Evolutionary conservation across 2,888 invertebrate species (phyloP), one percentile per base, ranked within the genome.

Genomic region (Synergus japonicus): DNA sequence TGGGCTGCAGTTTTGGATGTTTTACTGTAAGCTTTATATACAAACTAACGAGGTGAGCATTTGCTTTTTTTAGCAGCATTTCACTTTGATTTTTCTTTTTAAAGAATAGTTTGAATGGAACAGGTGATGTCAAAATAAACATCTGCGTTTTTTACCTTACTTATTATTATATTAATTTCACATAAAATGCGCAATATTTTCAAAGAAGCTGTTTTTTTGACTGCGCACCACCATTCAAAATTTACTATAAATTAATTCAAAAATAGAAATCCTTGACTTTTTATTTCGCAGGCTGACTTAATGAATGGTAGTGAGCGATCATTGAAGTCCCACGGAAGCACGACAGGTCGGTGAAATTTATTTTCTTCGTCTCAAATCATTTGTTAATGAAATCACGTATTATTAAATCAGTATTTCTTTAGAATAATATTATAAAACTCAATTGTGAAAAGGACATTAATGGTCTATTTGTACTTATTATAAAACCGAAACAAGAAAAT

Each of bases 1-100:
- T 86, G 84, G 85, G 85, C 85, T 85, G 85, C 82, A 83, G 82
- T 80, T 81, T 81, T 80, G 82, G 79, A 84, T 81, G 79, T 85
- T 76, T 84, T 76, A 78, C 77, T 82, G 86, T 86, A 85, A 85
- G 83, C 83, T 84, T 86, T 79, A 73, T 66, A 81, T 79, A 65
- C 83, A 46, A 46, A 84, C 85, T 86, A 86, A 87, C 83, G 81
- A 78, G 76, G 12, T 63, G 43, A 77, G 43, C 65, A 63, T 67
- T 65, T 44, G 78, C 76, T 79, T 81, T 76, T 46, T 22, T 22
- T 76, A 41, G 63, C n/a, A 64, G 60, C 43, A 44, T 44, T 67
- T 66, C 49, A 41, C 13, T 46, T 46, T 13, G 46, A 13, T 46
- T 46, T 12, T 46, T 46, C 54, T 15, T 15, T 37, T 37, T 76